Conservation (phyloP, 2,888 invertebrate genomes). For the Heteropelma amictum region DNA sequence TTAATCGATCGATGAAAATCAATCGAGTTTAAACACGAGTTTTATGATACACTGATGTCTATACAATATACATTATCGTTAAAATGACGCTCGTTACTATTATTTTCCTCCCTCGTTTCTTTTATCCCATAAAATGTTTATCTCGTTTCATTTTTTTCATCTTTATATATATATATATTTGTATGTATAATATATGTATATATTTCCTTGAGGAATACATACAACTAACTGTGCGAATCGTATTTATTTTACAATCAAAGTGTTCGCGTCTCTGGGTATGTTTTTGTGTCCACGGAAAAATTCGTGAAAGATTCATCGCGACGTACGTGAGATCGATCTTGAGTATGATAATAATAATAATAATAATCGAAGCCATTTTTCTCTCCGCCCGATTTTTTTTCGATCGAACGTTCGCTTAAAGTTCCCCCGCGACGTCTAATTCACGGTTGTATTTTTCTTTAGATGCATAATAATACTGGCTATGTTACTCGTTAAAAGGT, state of each 20-base stretch:
- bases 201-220: slow-evolving; percentile 42
- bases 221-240: slow-evolving; percentile 67
- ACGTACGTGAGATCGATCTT: slow-evolving; percentile 37
- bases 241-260: slow-evolving; percentile 58
- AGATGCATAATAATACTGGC: slow-evolving; percentile 73
- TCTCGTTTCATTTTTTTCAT: slow-evolving; percentile 22
- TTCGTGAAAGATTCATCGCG: no score
- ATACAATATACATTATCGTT: slow-evolving; percentile 45
- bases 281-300: no score
- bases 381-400: background rate
- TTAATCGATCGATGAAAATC: slow-evolving; percentile 31
- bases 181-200: slow-evolving; percentile 9
- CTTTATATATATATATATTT: no score
- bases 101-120: background rate
- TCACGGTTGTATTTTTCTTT: slow-evolving; percentile 47
- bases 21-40: slow-evolving; percentile 42
- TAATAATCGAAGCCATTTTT: no score
- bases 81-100: background rate
- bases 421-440: slow-evolving; percentile 45
- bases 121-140: slow-evolving; percentile 35
- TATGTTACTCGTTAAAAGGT: slow-evolving; percentile 67
- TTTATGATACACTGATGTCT: slow-evolving; percentile 54
- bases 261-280: slow-evolving; percentile 20
- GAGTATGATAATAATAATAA: background rate
- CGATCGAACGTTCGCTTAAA: slow-evolving; percentile 29